Conservation (phyloP, 2,113 vertebrate genomes). For the Plecturocebus donacophilus region DNA sequence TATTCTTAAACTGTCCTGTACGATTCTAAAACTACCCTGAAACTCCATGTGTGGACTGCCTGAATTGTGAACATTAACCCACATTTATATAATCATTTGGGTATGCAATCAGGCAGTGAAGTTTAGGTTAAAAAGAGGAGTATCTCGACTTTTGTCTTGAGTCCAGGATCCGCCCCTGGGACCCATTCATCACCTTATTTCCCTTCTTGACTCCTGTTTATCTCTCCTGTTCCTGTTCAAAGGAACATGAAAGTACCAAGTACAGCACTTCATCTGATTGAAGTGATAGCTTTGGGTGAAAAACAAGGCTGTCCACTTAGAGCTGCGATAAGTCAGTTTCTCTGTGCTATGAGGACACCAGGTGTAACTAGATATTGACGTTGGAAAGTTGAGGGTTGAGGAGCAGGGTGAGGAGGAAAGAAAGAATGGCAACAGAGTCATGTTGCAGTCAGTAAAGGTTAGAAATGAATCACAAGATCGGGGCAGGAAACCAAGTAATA, state of each 20-base stretch:
- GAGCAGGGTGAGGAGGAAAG: not conserved
- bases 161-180: slow-evolving; percentile 15
- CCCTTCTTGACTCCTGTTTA: not conserved
- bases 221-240: not conserved
- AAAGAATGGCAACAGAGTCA: not conserved
- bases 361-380: not conserved
- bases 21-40: not conserved
- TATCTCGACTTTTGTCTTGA: slow-evolving; percentile 58
- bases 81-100: not conserved
- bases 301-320: not conserved
- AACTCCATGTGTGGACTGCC: rapidly evolving
- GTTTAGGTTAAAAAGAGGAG: slow-evolving; percentile 60
- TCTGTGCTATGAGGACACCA: rapidly evolving
- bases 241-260: not conserved
- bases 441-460: not conserved
- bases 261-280: not conserved
- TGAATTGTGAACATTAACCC: not conserved
- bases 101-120: not conserved
- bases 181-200: not conserved
- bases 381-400: not conserved
- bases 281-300: not conserved
- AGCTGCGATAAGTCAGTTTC: not conserved
- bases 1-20: not conserved
- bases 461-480: not conserved
- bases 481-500: slow-evolving; percentile 47